phyloP scores from a whole-genome alignment of 2,888 invertebrate species.

The Periphyllus acericola region DNA sequence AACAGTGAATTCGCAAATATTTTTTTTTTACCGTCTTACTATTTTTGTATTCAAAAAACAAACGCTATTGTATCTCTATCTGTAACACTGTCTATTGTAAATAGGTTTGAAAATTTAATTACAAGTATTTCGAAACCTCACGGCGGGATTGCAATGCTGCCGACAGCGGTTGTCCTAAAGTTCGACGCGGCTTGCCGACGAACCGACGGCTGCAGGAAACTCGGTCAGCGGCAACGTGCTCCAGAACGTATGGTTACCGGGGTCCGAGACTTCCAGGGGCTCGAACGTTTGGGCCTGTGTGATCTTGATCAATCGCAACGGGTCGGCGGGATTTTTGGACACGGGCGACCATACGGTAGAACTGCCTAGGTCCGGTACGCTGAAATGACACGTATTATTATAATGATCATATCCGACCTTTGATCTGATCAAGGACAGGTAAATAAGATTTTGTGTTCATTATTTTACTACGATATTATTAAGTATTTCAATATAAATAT shows the following conservation, averaged over 20 bases:
- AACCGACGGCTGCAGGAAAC: background rate
- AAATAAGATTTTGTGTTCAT: too few relatives aligned
- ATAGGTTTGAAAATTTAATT: too few relatives aligned
- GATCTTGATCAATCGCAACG: slow-evolving; percentile 40
- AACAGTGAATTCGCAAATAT: too few relatives aligned
- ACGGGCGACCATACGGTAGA: slow-evolving; percentile 27
- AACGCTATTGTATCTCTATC: too few relatives aligned
- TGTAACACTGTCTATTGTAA: too few relatives aligned
- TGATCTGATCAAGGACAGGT: too few relatives aligned
- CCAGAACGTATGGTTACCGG: slow-evolving; percentile 47
- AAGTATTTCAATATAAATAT: too few relatives aligned
- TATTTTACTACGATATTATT: too few relatives aligned
- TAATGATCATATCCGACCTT: too few relatives aligned
- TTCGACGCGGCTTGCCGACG: background rate
- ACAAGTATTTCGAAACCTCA: too few relatives aligned
- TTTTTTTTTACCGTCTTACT: too few relatives aligned
- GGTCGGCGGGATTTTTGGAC: slow-evolving; percentile 38
- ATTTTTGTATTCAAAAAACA: too few relatives aligned
- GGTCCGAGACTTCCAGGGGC: slow-evolving; percentile 12
- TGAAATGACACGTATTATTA: background rate
- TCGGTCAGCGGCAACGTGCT: slow-evolving; percentile 45
- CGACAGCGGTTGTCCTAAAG: background rate
- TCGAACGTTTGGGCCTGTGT: slow-evolving; percentile 39
- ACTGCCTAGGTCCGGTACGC: slow-evolving; percentile 7
- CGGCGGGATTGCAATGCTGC: background rate